phyloP scores from a whole-genome alignment of 2,797 vertebrate species.

The Dicrostonyx torquatus region DNA sequence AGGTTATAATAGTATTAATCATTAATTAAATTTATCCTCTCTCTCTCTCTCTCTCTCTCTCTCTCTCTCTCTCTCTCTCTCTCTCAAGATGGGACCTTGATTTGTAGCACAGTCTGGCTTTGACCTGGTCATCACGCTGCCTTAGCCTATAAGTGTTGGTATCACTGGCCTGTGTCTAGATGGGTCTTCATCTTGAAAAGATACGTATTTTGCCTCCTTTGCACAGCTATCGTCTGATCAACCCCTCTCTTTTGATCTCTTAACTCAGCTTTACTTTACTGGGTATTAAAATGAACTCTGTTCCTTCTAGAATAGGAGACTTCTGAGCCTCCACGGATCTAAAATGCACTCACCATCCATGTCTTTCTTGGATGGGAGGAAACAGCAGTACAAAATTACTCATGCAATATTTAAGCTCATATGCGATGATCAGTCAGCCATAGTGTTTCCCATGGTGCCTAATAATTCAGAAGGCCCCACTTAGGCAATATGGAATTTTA shows the following conservation, averaged over 20 bases:
- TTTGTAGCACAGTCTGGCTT: neutral
- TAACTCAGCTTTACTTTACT: conserved; percentile 45
- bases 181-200: conserved; percentile 35
- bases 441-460: neutral
- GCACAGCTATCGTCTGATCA: neutral
- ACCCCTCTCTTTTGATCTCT: neutral
- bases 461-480: conserved; percentile 45
- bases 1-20: conserved; percentile 7
- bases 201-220: neutral
- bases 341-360: conserved; percentile 46
- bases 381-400: neutral
- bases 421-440: conserved; percentile 4
- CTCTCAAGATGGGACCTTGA: neutral
- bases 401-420: conserved; percentile 38
- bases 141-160: neutral
- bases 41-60: neutral
- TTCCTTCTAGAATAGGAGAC: neutral
- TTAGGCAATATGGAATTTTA: neutral
- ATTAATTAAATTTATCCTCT: neutral
- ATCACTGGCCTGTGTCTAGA: neutral
- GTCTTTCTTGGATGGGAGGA: neutral
- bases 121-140: neutral
- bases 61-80: neutral
- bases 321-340: conserved; percentile 30
- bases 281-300: conserved; percentile 35